Percentiles rank a stretch among this genome's conserved stretches.
These are phyloP conservation scores for Drosophila nasuta DNA, from an alignment of 1,140 invertebrate genomes.

Conservation along the genomic window DNA sequence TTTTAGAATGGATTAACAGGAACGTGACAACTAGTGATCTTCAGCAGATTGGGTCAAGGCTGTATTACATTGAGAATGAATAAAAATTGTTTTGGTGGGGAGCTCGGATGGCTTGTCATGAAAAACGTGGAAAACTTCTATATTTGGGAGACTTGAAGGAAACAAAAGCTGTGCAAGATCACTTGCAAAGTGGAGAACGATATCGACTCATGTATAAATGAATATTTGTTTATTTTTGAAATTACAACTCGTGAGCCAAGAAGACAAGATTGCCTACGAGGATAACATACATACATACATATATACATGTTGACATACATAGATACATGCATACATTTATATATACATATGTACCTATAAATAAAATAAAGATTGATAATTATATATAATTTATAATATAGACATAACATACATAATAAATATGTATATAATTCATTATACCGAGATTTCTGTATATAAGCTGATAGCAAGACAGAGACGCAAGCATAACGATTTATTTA, in stretches of 20 bases:
- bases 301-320: no score
- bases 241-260: background rate
- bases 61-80: background rate
- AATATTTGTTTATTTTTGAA: background rate
- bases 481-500: no score
- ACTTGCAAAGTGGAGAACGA: background rate
- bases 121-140: background rate
- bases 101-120: background rate
- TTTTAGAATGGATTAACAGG: no score
- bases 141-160: background rate
- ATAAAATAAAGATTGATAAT: no score
- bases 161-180: background rate
- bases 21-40: background rate
- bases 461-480: no score
- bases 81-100: background rate
- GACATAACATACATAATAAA: no score
- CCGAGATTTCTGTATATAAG: no score
- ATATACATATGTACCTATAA: no score
- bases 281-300: no score
- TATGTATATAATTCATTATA: no score
- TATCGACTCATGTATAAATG: background rate
- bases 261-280: background rate
- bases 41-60: constrained; percentile 7
- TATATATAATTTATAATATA: no score
- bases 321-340: no score